These are phyloP conservation scores for Drosophila micromelanica DNA, from an alignment of 1,140 invertebrate species.

Conservation along the genomic window DNA sequence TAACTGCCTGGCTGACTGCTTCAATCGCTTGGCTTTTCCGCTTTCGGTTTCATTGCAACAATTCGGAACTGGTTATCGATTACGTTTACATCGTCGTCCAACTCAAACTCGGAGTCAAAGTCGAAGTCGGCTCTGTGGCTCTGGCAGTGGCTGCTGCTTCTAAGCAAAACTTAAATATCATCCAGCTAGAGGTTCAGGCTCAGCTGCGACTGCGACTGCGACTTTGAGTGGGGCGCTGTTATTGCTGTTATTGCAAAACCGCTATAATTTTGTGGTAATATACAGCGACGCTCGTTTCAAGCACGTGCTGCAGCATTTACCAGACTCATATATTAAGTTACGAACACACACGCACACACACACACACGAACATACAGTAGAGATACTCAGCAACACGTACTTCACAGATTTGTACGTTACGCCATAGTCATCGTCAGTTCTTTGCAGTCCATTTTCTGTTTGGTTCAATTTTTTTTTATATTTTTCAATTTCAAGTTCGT, in stretches of 20 bases:
- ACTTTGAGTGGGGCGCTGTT: slow-evolving; percentile 44
- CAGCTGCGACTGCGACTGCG: slow-evolving; percentile 11
- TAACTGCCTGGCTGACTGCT: slow-evolving; percentile 44
- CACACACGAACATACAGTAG: slow-evolving; percentile 29
- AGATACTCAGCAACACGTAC: slow-evolving; percentile 72
- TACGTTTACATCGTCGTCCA: slow-evolving; percentile 59
- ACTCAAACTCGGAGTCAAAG: slow-evolving; percentile 7
- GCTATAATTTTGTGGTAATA: slow-evolving; percentile 83
- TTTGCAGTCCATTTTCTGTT: slow-evolving; percentile 35
- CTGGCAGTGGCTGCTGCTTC: slow-evolving; percentile 53
- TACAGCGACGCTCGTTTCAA: slow-evolving; percentile 79
- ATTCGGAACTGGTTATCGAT: slow-evolving; percentile 82
- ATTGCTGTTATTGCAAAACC: slow-evolving; percentile 72
- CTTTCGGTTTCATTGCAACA: slow-evolving; percentile 82
- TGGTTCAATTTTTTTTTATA: slow-evolving; percentile 36
- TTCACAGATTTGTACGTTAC: slow-evolving; percentile 81
- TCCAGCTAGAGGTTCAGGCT: slow-evolving; percentile 45
- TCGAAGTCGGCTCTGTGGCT: slow-evolving; percentile 24
- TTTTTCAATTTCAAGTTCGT: slow-evolving; percentile 80
- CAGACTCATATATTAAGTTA: slow-evolving; percentile 75
- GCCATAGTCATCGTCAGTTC: slow-evolving; percentile 59
- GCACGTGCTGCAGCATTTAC: slow-evolving; percentile 81
- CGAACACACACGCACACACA: slow-evolving; percentile 52
- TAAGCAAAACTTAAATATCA: slow-evolving; percentile 81
- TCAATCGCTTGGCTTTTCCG: slow-evolving; percentile 73